A percentile compares a stretch with the other conserved stretches of the same genome.
phyloP scores from a whole-genome alignment of 2,113 vertebrate species.

The Zootoca vivipara region DNA sequence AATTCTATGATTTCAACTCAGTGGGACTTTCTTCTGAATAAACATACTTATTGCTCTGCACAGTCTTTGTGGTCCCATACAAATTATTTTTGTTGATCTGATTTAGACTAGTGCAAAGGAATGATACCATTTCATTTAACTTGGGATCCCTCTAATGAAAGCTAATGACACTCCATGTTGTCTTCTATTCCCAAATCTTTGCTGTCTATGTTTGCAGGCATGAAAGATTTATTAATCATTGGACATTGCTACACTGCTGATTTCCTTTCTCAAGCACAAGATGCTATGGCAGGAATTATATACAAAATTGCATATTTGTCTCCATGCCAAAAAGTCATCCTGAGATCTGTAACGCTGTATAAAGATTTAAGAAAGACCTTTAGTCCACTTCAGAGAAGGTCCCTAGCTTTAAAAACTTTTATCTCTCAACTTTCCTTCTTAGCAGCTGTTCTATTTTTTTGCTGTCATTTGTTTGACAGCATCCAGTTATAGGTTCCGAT shows the following conservation, averaged over 20 bases:
- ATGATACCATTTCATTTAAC: not conserved
- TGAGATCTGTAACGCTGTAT: conserved; percentile 77
- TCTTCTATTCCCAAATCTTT: conserved; percentile 32
- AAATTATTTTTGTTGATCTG: not conserved
- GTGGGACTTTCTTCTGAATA: not conserved
- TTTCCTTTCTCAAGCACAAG: conserved; percentile 74
- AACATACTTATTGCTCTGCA: not conserved
- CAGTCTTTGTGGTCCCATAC: not conserved
- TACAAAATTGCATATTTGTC: conserved; percentile 82
- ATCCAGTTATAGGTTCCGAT: conserved; percentile 91
- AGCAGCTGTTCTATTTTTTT: conserved; percentile 89
- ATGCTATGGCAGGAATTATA: conserved; percentile 79
- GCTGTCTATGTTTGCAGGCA: conserved; percentile 62
- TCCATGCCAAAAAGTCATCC: conserved; percentile 80
- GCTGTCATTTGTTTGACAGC: conserved; percentile 92
- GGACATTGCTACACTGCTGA: conserved; percentile 50
- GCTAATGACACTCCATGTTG: conserved; percentile 28
- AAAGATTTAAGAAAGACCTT: conserved; percentile 83
- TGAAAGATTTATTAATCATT: conserved; percentile 38
- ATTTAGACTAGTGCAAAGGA: not conserved
- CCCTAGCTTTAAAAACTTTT: conserved; percentile 83
- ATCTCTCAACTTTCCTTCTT: conserved; percentile 85
- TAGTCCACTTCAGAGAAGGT: conserved; percentile 82
- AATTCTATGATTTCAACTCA: not conserved
- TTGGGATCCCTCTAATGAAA: not conserved